phyloP scores from a whole-genome alignment of 2,797 vertebrate species.

The Manis javanica region DNA sequence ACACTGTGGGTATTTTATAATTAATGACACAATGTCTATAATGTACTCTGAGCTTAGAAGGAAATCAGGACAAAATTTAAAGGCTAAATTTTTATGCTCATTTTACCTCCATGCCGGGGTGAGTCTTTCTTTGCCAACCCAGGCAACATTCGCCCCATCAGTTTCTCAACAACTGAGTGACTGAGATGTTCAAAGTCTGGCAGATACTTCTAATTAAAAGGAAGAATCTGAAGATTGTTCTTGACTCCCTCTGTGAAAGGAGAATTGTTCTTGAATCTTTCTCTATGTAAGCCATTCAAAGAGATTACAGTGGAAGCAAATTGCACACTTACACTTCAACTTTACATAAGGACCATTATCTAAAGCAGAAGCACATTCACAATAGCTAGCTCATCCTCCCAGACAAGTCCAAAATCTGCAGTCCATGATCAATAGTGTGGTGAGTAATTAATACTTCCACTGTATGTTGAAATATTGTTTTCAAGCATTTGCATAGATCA shows the following conservation, averaged over 20 bases:
- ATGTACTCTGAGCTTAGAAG: neutral
- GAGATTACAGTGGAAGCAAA: neutral
- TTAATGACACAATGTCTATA: constrained; percentile 38
- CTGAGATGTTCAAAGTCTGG: neutral
- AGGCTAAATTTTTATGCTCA: neutral
- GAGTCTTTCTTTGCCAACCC: neutral
- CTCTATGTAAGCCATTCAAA: neutral
- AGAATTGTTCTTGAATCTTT: too few species aligned
- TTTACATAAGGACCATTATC: neutral
- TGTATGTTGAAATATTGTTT: constrained; percentile 18
- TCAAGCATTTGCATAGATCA: neutral
- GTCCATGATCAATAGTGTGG: neutral
- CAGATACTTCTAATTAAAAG: neutral
- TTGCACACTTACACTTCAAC: neutral
- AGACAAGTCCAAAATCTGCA: neutral
- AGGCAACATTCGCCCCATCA: neutral
- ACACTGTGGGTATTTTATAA: neutral
- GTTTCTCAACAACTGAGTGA: neutral
- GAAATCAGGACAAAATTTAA: neutral
- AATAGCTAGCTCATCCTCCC: neutral
- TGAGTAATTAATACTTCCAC: neutral
- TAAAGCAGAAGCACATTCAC: neutral
- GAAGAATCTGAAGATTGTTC: neutral
- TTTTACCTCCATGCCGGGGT: neutral
- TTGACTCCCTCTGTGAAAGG: too few species aligned